phyloP scores from a whole-genome alignment of 1,140 invertebrate genomes.

The Plodia interpunctella region DNA sequence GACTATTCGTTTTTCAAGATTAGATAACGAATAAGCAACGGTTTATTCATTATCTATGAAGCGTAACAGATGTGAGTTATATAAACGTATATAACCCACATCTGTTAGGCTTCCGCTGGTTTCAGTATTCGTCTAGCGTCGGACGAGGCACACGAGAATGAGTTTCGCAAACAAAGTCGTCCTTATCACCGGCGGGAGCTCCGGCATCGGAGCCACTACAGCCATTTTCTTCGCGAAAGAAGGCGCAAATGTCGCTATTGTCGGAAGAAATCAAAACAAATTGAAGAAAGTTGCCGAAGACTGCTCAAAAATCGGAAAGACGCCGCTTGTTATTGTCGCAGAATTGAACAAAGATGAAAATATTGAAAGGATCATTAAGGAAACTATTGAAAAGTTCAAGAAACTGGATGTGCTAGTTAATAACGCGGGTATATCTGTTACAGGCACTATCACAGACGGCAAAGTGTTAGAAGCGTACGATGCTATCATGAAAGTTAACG shows the following conservation, averaged over 20 bases:
- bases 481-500: constrained; percentile 81
- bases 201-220: constrained; percentile 89
- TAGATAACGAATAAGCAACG: background rate
- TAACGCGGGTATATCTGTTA: constrained; percentile 83
- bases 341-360: constrained; percentile 82
- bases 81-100: background rate
- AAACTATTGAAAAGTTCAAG: constrained; percentile 77
- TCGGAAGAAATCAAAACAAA: constrained; percentile 83
- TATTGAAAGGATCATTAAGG: constrained; percentile 76
- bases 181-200: constrained; percentile 86
- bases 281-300: constrained; percentile 74
- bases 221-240: constrained; percentile 84
- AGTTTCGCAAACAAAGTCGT: constrained; percentile 78
- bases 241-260: constrained; percentile 82
- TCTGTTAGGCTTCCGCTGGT: background rate
- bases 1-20: background rate
- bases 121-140: background rate
- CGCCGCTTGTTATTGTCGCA: constrained; percentile 74
- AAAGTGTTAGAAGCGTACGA: constrained; percentile 84
- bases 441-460: constrained; percentile 80
- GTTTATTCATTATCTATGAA: no score
- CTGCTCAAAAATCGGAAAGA: constrained; percentile 65
- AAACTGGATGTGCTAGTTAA: constrained; percentile 82
- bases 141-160: constrained; percentile 9
- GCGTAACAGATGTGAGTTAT: no score